phyloP scores from a whole-genome alignment of 2,113 vertebrate genomes.

The Herpailurus yagouaroundi region DNA sequence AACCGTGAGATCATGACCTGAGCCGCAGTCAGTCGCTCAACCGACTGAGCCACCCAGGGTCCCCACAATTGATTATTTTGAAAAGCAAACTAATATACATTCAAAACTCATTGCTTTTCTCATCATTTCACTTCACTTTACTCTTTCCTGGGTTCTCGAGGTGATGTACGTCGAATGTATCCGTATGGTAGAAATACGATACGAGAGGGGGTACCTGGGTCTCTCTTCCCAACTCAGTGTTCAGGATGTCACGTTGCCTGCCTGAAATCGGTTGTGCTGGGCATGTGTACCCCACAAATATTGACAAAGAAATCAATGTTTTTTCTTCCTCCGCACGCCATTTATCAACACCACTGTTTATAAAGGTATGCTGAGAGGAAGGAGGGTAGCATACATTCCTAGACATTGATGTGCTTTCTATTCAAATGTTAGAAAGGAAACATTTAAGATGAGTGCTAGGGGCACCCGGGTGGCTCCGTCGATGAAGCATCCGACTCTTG shows the following conservation, averaged over 20 bases:
- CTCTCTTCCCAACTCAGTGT: background rate
- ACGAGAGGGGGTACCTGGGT: rapidly evolving
- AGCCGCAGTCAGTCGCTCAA: too few relatives aligned
- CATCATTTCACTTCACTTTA: background rate
- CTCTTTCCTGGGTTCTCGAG: background rate
- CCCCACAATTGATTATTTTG: too few relatives aligned
- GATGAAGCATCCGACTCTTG: too few relatives aligned
- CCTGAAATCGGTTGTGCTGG: too few relatives aligned
- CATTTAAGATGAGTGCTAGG: background rate
- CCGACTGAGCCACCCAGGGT: too few relatives aligned
- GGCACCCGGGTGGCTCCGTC: too few relatives aligned
- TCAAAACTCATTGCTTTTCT: background rate
- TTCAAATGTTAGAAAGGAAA: background rate
- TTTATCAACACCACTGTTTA: background rate
- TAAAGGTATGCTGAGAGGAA: background rate
- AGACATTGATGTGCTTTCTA: background rate
- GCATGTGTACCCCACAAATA: background rate
- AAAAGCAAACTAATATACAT: background rate
- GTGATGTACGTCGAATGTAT: rapidly evolving
- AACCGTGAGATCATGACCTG: too few relatives aligned
- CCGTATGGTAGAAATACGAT: rapidly evolving
- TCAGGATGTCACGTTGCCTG: background rate
- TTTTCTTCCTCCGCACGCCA: too few relatives aligned
- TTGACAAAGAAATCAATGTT: too few relatives aligned
- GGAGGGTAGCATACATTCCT: background rate